phyloP scores from a whole-genome alignment of 2,888 invertebrate species.

The Agonopterix subpropinquella region DNA sequence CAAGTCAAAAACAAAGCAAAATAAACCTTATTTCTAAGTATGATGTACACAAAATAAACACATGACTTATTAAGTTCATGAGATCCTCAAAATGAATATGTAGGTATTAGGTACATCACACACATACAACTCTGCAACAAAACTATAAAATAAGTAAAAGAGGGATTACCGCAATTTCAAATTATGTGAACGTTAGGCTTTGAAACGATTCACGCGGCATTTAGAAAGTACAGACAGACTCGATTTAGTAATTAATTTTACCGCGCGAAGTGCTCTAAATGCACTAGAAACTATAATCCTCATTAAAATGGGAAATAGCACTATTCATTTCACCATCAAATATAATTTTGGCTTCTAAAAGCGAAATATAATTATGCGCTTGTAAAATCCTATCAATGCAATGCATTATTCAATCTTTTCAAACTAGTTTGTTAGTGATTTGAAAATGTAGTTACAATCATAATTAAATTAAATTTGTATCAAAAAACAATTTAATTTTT shows the following conservation, averaged over 20 bases:
- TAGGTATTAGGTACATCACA: no score
- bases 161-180: constrained; percentile 6
- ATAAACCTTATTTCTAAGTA: no score
- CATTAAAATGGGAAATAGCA: constrained; percentile 69
- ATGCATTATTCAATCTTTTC: not conserved
- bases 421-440: no score
- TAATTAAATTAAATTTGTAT: no score
- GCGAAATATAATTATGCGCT: constrained; percentile 56
- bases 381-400: constrained; percentile 35
- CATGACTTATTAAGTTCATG: no score
- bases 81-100: no score
- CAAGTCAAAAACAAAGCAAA: no score
- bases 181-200: constrained; percentile 10
- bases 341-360: constrained; percentile 70
- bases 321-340: constrained; percentile 65
- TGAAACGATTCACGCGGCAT: constrained; percentile 25
- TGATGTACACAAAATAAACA: no score
- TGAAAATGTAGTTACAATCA: no score
- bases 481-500: not conserved
- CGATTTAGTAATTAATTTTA: constrained; percentile 74
- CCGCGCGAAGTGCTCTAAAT: constrained; percentile 68
- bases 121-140: no score
- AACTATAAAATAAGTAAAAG: not conserved
- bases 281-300: constrained; percentile 73
- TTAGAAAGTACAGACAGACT: constrained; percentile 51